These are phyloP conservation scores for Scotopteryx bipunctaria DNA, from an alignment of 2,888 invertebrate genomes.

Conservation along the genomic window DNA sequence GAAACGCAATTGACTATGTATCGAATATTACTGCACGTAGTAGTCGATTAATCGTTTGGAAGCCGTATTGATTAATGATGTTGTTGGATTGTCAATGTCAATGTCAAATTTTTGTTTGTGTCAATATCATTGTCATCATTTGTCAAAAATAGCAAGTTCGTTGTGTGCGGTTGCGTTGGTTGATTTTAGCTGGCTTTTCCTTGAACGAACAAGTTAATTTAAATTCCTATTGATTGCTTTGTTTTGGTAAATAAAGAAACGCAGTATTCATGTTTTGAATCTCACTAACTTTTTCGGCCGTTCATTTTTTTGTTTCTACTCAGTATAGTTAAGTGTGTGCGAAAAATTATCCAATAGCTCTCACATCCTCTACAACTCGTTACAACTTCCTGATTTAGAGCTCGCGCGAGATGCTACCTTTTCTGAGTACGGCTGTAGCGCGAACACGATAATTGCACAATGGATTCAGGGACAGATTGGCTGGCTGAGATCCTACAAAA, in stretches of 20 bases:
- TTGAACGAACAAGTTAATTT: conserved; percentile 15
- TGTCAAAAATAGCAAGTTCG: conserved; percentile 6
- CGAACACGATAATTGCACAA: conserved; percentile 44
- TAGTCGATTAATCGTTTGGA: background rate
- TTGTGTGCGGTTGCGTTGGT: conserved; percentile 17
- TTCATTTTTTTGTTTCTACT: background rate
- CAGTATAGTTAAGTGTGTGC: conserved; percentile 18
- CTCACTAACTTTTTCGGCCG: conserved; percentile 6
- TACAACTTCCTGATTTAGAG: conserved; percentile 65
- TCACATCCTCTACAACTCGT: conserved; percentile 50
- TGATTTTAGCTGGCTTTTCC: conserved; percentile 11
- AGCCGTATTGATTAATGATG: background rate
- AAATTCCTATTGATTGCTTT: conserved; percentile 15
- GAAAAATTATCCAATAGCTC: conserved; percentile 37
- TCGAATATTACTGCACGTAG: no score
- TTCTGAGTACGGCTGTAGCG: conserved; percentile 42
- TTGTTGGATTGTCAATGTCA: background rate
- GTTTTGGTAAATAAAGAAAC: conserved; percentile 25
- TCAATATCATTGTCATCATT: conserved; percentile 2
- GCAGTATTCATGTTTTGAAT: conserved; percentile 17
- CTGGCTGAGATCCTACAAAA: conserved; percentile 93
- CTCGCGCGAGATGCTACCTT: conserved; percentile 61
- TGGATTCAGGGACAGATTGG: conserved; percentile 87
- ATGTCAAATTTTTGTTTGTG: background rate
- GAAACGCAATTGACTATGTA: no score